Evolutionary conservation across 64 coral and sea anemone species (phyloP), one percentile per base, ranked within the genome.

Genomic region (Hydrozoanthus tunicans): DNA sequence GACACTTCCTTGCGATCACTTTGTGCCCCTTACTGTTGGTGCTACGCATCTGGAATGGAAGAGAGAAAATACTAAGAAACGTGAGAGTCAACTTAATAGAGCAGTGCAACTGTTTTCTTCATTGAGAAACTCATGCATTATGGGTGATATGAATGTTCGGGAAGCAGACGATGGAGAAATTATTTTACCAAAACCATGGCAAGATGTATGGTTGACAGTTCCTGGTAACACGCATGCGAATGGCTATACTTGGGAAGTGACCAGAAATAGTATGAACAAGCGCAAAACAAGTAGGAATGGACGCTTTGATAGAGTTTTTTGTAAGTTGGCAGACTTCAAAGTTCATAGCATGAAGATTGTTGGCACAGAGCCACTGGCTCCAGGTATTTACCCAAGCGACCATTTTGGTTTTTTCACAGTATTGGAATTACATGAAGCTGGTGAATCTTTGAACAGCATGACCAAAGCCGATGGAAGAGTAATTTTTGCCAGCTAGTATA

Each of bases 101-200:
- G 77, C 91, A 13, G 25, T 95, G 14, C 25, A 85, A 79, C 82
- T 93, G 12, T 59, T 95, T 7, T 90, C 85, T 57, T 5, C 70
- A 27, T 90, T 70, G 8, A 80, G 81, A 25, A 90, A 95, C 65
- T 64, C 92, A 20, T 95, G 94, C 43, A 43, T 95, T 5, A 95
- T 95, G 94, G 94, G 94, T 53, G 94, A 95, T 15, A 56, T 95
- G 9, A 95, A 95, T 76, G 13, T 95, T 69, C 79, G 83, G n/a
- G 53, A 72, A 8, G 71, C 66, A 79, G 79, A 79, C 70, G 94
- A 93, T 64, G 94, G 94, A 12, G 85, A 93, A 20, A 23, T 95
- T 27, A 55, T 92, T 66, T 64, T 95, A 51, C 94, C 94, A 6
- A 51, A 17, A 5, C 24, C 25, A 51, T 95, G 94, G 94, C 66